Conservation (phyloP, 2,888 invertebrate species). For the Athrips mouffetella region DNA sequence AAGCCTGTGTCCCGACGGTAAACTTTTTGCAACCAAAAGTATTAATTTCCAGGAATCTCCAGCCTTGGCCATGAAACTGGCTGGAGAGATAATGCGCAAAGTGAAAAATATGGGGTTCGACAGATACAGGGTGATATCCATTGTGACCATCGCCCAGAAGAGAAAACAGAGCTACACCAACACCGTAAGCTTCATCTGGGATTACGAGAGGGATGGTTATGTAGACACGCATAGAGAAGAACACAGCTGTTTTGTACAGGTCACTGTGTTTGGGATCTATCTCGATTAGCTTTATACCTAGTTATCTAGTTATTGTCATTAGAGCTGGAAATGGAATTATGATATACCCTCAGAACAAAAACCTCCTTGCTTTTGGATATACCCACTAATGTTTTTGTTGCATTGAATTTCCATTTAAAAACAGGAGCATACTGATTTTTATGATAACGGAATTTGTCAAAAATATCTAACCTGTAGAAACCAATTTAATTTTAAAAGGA, state of each 20-base stretch:
- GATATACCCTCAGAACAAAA: no score
- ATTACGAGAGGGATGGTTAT: constrained; percentile 51
- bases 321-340: no score
- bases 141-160: constrained; percentile 50
- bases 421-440: no score
- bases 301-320: background rate
- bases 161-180: constrained; percentile 63
- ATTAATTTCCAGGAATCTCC: constrained; percentile 38
- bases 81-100: constrained; percentile 51
- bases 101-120: constrained; percentile 49
- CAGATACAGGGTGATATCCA: constrained; percentile 48
- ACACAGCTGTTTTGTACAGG: constrained; percentile 49
- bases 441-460: no score
- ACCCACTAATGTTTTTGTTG: no score
- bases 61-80: constrained; percentile 41
- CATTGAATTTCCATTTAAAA: no score
- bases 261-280: constrained; percentile 56
- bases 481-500: no score
- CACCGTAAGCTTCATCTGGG: constrained; percentile 62
- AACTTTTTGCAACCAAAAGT: no score
- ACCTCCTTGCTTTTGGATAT: no score
- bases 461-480: no score
- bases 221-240: constrained; percentile 39
- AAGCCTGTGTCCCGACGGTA: no score
- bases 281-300: constrained; percentile 35